These are phyloP conservation scores for Halichoeres trimaculatus DNA, from an alignment of 2,113 vertebrate genomes.

Conservation along the genomic window DNA sequence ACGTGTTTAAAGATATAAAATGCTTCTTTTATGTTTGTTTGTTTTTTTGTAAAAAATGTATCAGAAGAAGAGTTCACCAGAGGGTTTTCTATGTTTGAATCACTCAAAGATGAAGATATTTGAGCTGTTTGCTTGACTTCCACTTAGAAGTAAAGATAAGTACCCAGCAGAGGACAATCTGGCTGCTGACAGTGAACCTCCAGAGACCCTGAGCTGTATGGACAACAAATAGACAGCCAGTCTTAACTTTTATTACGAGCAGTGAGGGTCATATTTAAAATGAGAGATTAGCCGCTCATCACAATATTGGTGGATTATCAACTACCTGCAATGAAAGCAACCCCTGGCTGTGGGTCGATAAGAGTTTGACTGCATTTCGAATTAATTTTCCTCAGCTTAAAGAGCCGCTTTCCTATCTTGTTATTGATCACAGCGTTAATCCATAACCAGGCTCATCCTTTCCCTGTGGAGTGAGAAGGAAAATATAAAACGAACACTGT, in stretches of 20 bases:
- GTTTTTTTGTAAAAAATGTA: too few species aligned
- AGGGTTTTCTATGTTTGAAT: not conserved
- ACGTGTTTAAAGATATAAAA: not conserved
- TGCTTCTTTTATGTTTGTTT: not conserved
- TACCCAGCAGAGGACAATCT: slow-evolving; percentile 33
- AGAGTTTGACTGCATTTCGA: slow-evolving; percentile 96
- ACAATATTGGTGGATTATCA: slow-evolving; percentile 97
- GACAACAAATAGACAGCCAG: slow-evolving; percentile 61
- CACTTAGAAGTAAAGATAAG: slow-evolving; percentile 44
- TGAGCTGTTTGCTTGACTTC: slow-evolving; percentile 45
- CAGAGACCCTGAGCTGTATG: slow-evolving; percentile 14
- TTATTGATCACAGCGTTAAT: slow-evolving; percentile 97
- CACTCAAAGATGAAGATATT: slow-evolving; percentile 34
- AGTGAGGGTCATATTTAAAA: slow-evolving; percentile 90
- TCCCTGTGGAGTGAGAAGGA: slow-evolving; percentile 87
- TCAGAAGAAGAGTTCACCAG: not conserved
- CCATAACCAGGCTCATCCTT: slow-evolving; percentile 94
- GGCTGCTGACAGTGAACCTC: slow-evolving; percentile 23
- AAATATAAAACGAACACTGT: slow-evolving; percentile 90
- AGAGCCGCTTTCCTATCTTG: slow-evolving; percentile 90
- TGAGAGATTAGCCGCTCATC: slow-evolving; percentile 97
- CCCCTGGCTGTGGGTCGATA: slow-evolving; percentile 93
- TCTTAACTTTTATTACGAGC: slow-evolving; percentile 71
- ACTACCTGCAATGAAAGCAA: slow-evolving; percentile 93
- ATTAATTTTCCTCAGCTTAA: slow-evolving; percentile 96